Base-by-base conservation (phyloP, 2,113 vertebrate species). In the Chloroceryle aenea region DNA sequence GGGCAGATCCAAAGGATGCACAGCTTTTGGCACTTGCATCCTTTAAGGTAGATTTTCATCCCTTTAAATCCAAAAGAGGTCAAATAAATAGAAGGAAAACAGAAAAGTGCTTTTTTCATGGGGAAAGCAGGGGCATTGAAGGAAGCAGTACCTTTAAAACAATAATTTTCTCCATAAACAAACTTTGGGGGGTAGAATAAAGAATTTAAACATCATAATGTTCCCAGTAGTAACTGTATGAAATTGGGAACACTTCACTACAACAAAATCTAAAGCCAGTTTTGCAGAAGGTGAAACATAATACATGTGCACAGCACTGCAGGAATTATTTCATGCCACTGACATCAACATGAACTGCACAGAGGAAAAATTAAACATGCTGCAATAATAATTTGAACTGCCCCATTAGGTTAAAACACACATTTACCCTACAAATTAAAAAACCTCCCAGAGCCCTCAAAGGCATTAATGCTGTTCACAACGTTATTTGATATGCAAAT, bases 401-500 rank as follows among this genome's bases (percentile, higher is more conserved):
- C 48, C 52, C 78, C 78, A 95, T 93, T 89, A 95, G 48, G 78
- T 93, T 91, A 79, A 96, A 94, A 96, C 75, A 85, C 42, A 72
- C 90, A 90, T 93, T 82, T 85, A 96, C 66, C 43, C 82, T 73
- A 82, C 87, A 95, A 87, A 96, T 97, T 94, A 90, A 89, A 93
- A 95, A 95, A 63, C 50, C 85, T 85, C 67, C 62, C 45, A 89
- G 95, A 95, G 20, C 53, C 91, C 94, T 95, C 36, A 15, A 85
- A 97, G 91, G 87, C 93, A 95, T 92, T 91, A 95, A 75, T 64
- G 84, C 73, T 53, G 64, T 55, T 92, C 93, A 72, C 56, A 93
- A 17, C 45, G 89, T 79, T 94, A 93, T 89, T 82, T 91, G 91
- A 95, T 81, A 97, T 95, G 93, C 89, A 97, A 95, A 97, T 95